Conservation (phyloP, 1,140 invertebrate species). For the Macrocentrus cingulum region DNA sequence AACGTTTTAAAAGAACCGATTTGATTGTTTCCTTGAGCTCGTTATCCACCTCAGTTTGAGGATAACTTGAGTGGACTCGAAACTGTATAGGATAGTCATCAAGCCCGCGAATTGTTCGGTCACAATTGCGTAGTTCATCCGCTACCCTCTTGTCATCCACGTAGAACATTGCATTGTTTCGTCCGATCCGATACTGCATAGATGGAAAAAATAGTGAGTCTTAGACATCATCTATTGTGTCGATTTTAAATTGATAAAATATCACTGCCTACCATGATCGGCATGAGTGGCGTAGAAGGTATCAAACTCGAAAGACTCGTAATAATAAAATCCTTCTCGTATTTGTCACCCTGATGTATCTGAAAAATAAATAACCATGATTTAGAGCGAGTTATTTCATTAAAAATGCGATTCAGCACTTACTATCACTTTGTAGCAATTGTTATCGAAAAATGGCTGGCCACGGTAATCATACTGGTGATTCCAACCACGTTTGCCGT, state of each 20-base stretch:
- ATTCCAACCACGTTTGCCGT: no score
- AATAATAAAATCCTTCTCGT: conserved; percentile 69
- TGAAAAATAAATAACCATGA: no score
- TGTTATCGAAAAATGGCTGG: no score
- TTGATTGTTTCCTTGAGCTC: conserved; percentile 72
- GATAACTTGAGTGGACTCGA: conserved; percentile 65
- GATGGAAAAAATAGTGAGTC: no score
- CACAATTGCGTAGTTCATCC: conserved; percentile 63
- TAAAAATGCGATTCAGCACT: no score
- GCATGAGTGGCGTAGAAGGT: conserved; percentile 66
- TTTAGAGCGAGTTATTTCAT: no score
- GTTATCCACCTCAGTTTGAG: conserved; percentile 66
- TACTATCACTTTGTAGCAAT: no score
- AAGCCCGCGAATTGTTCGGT: conserved; percentile 65
- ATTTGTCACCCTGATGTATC: conserved; percentile 75
- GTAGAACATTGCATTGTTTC: conserved; percentile 66
- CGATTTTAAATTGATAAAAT: no score
- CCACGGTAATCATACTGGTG: no score
- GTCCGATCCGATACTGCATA: conserved; percentile 56
- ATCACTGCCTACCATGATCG: no score
- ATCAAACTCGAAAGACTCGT: conserved; percentile 64
- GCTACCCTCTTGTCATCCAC: conserved; percentile 71
- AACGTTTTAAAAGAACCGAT: conserved; percentile 76
- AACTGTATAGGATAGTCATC: conserved; percentile 71
- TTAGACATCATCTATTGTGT: no score